These are phyloP conservation scores for Prenolepis imparis DNA, from an alignment of 2,888 invertebrate species.

Conservation along the genomic window DNA sequence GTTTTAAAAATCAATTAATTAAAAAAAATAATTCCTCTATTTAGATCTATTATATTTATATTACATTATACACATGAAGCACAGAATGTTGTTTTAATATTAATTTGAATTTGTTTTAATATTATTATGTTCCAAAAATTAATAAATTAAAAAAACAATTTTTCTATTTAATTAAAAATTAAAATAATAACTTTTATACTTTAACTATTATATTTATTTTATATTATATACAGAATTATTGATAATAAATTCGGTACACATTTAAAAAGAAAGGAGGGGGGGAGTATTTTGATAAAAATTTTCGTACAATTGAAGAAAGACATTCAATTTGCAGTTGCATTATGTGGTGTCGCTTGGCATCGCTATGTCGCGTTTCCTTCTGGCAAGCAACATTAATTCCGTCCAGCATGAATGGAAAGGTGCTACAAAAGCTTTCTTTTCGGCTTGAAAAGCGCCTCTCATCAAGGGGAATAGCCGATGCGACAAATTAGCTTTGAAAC, in stretches of 20 bases:
- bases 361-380: not conserved
- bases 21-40: no score
- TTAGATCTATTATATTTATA: no score
- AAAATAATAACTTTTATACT: no score
- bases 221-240: not conserved
- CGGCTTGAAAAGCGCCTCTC: slow-evolving; percentile 30
- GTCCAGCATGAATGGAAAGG: slow-evolving; percentile 13
- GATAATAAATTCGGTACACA: no score
- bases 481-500: slow-evolving; percentile 56
- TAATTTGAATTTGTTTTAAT: no score
- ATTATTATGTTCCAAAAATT: no score
- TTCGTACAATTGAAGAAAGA: not conserved
- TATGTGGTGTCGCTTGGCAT: not conserved
- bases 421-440: slow-evolving; percentile 49
- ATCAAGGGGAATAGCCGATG: slow-evolving; percentile 45
- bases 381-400: slow-evolving; percentile 33
- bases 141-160: no score
- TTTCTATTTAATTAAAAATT: no score
- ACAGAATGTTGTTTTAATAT: no score
- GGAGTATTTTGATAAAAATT: not conserved
- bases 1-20: not conserved
- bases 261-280: not conserved
- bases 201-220: no score
- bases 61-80: no score
- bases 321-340: slow-evolving; percentile 5